These are phyloP conservation scores for Oxyteleia sp. DNA, from an alignment of 2,888 invertebrate species.

Conservation along the genomic window DNA sequence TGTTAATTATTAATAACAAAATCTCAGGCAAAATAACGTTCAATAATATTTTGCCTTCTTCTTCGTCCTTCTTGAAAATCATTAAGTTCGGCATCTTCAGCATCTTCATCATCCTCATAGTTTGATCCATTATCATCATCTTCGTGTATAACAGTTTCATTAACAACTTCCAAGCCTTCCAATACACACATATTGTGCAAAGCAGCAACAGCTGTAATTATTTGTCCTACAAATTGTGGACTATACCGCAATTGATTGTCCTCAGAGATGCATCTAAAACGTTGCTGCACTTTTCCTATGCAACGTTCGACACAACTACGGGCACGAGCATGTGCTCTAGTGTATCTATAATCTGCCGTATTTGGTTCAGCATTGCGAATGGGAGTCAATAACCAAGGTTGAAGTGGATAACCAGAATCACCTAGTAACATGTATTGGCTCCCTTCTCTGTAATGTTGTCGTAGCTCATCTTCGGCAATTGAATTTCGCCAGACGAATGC, in stretches of 20 bases:
- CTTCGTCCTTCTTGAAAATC: not conserved
- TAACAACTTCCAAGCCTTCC: not conserved
- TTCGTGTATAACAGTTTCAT: not conserved
- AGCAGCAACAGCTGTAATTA: not conserved
- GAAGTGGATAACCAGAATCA: not conserved
- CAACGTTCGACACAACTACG: not conserved
- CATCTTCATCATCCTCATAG: not conserved
- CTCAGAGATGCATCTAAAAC: not conserved
- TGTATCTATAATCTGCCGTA: not conserved
- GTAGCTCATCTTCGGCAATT: too few species aligned
- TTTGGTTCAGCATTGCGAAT: conserved; percentile 1
- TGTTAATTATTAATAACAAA: not conserved
- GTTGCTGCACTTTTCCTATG: not conserved
- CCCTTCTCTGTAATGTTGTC: not conserved
- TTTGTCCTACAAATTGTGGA: not conserved
- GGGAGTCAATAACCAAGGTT: not conserved
- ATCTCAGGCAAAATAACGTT: not conserved
- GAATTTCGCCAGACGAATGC: too few species aligned
- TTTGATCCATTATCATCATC: not conserved
- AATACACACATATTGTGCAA: not conserved
- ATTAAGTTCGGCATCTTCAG: not conserved
- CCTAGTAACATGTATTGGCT: not conserved
- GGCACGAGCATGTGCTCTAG: conserved; percentile 1
- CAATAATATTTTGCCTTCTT: not conserved
- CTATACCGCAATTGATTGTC: not conserved